A percentile compares a stretch with the other conserved stretches of the same genome.
These are phyloP conservation scores for Therioaphis trifolii DNA, from an alignment of 2,888 invertebrate species.

Conservation along the genomic window DNA sequence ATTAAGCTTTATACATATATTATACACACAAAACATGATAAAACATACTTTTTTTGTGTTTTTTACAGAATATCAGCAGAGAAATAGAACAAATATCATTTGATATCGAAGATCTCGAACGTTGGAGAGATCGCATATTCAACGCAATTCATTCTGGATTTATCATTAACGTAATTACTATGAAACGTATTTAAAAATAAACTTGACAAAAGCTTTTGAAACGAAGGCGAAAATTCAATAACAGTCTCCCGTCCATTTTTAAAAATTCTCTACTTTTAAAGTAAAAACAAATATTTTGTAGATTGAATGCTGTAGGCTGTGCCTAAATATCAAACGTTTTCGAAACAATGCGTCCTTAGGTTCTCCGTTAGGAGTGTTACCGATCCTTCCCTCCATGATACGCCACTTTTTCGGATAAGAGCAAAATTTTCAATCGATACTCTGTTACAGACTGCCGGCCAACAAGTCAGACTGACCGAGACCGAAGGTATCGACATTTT, in stretches of 20 bases:
- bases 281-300: background rate
- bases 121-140: constrained; percentile 81
- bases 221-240: background rate
- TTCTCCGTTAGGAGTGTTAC: too few relatives aligned
- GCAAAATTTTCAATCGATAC: too few relatives aligned
- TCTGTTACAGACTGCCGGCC: constrained; percentile 72
- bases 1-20: background rate
- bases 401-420: too few relatives aligned
- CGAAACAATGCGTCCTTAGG: too few relatives aligned
- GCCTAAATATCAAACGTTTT: too few relatives aligned
- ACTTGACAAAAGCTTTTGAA: background rate
- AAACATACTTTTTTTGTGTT: background rate
- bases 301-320: too few relatives aligned
- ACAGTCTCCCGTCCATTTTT: background rate
- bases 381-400: too few relatives aligned
- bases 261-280: background rate
- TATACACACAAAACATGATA: too few relatives aligned
- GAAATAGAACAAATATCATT: constrained; percentile 76
- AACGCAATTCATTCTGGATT: constrained; percentile 78
- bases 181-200: constrained; percentile 3
- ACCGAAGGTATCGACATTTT: constrained; percentile 80
- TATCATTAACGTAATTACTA: constrained; percentile 72
- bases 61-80: constrained; percentile 75
- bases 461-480: constrained; percentile 74
- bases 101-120: constrained; percentile 78